These are phyloP conservation scores for Picathartes gymnocephalus DNA, from an alignment of 2,113 vertebrate genomes.

Conservation along the genomic window DNA sequence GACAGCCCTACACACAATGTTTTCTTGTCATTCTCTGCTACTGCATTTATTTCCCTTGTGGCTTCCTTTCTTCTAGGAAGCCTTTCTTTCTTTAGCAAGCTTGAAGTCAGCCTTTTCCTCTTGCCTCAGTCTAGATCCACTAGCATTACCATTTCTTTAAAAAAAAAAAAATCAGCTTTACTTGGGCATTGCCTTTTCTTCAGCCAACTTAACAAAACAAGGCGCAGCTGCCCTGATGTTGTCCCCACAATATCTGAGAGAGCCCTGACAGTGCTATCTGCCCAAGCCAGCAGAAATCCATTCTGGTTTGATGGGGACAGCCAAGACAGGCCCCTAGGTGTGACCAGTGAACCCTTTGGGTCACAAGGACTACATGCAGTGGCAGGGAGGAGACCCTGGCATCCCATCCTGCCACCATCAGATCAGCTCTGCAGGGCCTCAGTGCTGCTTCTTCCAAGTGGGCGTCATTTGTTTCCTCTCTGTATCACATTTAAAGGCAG, in stretches of 20 bases:
- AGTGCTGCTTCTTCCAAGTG: not conserved
- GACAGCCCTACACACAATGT: not conserved
- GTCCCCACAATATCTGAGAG: not conserved
- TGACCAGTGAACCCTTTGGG: not conserved
- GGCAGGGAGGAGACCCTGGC: not conserved
- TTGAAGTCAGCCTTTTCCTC: not conserved
- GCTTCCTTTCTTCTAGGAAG: not conserved
- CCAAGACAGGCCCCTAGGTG: fast-evolving
- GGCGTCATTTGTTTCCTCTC: not conserved
- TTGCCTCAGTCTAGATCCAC: not conserved
- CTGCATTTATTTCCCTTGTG: not conserved
- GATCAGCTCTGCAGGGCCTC: not conserved
- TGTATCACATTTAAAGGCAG: not conserved
- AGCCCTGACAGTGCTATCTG: not conserved
- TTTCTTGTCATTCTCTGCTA: not conserved
- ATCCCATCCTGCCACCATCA: not conserved
- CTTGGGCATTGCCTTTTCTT: not conserved
- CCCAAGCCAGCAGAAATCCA: not conserved
- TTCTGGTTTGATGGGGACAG: not conserved
- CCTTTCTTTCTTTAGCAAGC: not conserved
- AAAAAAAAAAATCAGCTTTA: not conserved
- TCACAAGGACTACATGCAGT: not conserved
- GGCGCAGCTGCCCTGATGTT: not conserved
- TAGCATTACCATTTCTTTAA: not conserved
- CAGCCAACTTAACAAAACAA: not conserved